Evolutionary conservation across 1,140 invertebrate species (phyloP).

Genomic region (Nasonia longicornis): DNA sequence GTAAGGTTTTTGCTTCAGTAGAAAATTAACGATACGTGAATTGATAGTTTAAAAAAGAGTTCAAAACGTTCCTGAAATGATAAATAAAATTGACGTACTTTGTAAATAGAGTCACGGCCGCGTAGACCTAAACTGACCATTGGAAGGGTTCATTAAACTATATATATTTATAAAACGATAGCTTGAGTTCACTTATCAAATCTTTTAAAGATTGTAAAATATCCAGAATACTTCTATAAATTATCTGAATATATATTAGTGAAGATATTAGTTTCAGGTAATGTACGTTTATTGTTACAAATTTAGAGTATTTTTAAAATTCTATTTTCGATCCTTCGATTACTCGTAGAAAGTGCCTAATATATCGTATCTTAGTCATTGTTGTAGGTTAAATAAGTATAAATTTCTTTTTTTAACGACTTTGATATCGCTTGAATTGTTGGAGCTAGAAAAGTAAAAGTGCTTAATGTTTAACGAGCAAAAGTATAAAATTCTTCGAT

Average conservation of each 20-base stretch:
- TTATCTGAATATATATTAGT: conserved; percentile 39
- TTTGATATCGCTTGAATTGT: conserved; percentile 54
- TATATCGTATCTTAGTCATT: conserved; percentile 53
- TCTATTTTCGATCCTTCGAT: conserved; percentile 48
- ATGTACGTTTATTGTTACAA: conserved; percentile 28
- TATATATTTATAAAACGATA: conserved; percentile 4
- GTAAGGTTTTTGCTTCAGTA: not conserved
- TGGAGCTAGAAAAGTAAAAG: conserved; percentile 40
- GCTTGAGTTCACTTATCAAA: conserved; percentile 16
- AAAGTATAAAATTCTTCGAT: conserved; percentile 38
- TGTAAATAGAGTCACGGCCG: conserved; percentile 26
- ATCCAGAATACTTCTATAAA: conserved; percentile 43
- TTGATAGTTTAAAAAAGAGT: not conserved
- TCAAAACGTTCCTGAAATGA: conserved; percentile 28
- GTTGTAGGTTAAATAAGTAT: conserved; percentile 49
- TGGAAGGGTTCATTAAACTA: not conserved
- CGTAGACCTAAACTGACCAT: not conserved
- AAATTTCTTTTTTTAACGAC: conserved; percentile 55
- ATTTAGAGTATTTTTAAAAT: conserved; percentile 30
- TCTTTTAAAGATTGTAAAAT: conserved; percentile 20
- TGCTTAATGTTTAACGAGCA: conserved; percentile 27
- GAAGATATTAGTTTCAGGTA: conserved; percentile 29
- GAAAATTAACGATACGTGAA: not conserved
- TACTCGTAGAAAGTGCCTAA: conserved; percentile 68
- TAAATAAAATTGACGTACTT: conserved; percentile 9